phyloP scores from a whole-genome alignment of 2,888 invertebrate species.

The Anagyrus pseudococci region DNA sequence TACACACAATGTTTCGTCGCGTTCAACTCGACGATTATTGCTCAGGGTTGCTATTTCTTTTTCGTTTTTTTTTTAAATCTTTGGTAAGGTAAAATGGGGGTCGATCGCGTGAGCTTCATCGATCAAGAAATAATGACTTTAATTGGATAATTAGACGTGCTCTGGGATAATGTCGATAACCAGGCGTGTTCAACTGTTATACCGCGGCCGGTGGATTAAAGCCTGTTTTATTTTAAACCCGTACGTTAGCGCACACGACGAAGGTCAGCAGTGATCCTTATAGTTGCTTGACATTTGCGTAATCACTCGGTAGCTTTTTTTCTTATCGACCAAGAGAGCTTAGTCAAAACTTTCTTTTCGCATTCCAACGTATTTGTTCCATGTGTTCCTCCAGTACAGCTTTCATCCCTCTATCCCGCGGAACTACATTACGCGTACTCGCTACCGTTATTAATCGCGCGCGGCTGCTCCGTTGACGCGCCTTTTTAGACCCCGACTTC shows the following conservation, averaged over 20 bases:
- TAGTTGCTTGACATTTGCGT: conserved; percentile 16
- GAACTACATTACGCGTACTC: too few species aligned
- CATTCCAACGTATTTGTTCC: too few species aligned
- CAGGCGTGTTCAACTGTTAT: conserved; percentile 15
- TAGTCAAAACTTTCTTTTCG: too few species aligned
- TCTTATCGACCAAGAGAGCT: neutral
- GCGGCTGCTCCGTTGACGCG: too few species aligned
- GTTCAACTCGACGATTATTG: too few species aligned
- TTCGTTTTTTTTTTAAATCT: too few species aligned
- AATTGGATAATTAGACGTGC: conserved; percentile 30
- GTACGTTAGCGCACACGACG: conserved; percentile 2
- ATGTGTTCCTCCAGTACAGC: too few species aligned
- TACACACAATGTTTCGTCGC: too few species aligned
- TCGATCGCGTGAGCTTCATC: neutral
- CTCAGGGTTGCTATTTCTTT: too few species aligned
- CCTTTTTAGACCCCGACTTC: too few species aligned
- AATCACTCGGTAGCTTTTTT: neutral
- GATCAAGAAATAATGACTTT: conserved; percentile 2
- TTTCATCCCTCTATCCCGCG: too few species aligned
- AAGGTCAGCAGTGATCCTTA: conserved; percentile 23
- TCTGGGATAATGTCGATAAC: conserved; percentile 18
- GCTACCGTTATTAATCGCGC: too few species aligned
- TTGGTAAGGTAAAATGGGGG: neutral
- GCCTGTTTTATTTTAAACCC: conserved; percentile 17
- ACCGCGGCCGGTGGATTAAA: conserved; percentile 17